Conservation (phyloP, 2,113 vertebrate genomes). For the Argyrosomus japonicus region DNA sequence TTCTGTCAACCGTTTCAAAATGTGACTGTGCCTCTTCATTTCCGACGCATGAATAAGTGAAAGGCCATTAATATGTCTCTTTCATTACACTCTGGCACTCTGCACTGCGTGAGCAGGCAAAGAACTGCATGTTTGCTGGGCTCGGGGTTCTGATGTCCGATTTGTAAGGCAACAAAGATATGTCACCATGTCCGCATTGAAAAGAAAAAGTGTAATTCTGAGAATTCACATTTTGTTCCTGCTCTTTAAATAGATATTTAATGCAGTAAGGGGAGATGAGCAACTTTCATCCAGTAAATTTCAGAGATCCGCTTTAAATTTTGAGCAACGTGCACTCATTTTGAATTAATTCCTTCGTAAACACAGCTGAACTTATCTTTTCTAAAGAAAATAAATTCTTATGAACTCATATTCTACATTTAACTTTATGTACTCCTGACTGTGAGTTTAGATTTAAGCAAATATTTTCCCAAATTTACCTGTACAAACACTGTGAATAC, state of each 20-base stretch:
- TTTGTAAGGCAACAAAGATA: slow-evolving; percentile 77
- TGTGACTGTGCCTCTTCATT: slow-evolving; percentile 80
- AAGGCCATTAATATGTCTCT: slow-evolving; percentile 83
- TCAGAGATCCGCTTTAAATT: slow-evolving; percentile 26
- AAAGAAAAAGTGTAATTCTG: slow-evolving; percentile 30
- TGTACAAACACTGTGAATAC: not conserved
- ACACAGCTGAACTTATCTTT: slow-evolving; percentile 13
- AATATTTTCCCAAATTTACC: slow-evolving; percentile 2
- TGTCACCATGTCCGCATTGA: slow-evolving; percentile 51
- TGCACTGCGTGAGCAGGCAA: slow-evolving; percentile 56
- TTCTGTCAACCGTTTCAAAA: slow-evolving; percentile 78
- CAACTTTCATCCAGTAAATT: not conserved
- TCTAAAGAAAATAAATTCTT: slow-evolving; percentile 5
- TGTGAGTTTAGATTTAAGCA: slow-evolving; percentile 7
- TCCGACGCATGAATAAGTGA: slow-evolving; percentile 83
- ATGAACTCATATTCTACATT: slow-evolving; percentile 7
- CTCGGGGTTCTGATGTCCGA: slow-evolving; percentile 75
- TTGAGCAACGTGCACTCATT: slow-evolving; percentile 9
- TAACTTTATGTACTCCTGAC: not conserved
- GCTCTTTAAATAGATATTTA: slow-evolving; percentile 14
- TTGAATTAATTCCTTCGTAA: slow-evolving; percentile 20
- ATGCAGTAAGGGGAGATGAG: not conserved
- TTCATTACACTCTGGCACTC: slow-evolving; percentile 77
- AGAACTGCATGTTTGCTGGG: slow-evolving; percentile 60
- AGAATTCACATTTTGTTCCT: slow-evolving; percentile 31